These are phyloP conservation scores for Bryconaethiops microstoma DNA, from an alignment of 2,797 vertebrate genomes.

Conservation along the genomic window DNA sequence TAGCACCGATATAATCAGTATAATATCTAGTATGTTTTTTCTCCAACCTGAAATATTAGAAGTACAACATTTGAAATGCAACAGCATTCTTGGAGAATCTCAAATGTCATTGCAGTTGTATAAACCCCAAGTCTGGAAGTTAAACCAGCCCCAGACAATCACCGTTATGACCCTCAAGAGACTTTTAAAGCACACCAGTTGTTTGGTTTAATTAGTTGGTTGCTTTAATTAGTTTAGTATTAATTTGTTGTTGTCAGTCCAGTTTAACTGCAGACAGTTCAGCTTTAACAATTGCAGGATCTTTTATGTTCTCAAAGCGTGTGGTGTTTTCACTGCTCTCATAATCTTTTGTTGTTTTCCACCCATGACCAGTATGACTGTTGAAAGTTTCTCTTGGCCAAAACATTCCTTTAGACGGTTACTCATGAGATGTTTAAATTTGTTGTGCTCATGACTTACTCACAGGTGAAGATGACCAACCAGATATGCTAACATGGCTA, in stretches of 20 bases:
- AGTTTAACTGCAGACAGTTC: neutral
- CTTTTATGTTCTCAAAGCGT: neutral
- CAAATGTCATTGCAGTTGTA: no score
- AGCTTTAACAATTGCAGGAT: neutral
- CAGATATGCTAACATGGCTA: neutral
- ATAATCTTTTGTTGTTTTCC: slow-evolving; percentile 32
- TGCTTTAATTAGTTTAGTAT: neutral
- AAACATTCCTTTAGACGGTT: slow-evolving; percentile 19
- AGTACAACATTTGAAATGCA: neutral
- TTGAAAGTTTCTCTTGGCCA: slow-evolving; percentile 36
- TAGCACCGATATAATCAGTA: no score
- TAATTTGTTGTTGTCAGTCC: slow-evolving; percentile 17
- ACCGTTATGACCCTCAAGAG: neutral
- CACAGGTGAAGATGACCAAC: neutral
- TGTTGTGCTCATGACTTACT: slow-evolving; percentile 28
- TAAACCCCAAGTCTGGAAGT: neutral
- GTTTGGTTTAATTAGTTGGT: neutral
- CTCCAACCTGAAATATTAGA: no score
- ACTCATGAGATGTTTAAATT: neutral
- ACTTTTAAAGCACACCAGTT: slow-evolving; percentile 11
- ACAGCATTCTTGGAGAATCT: neutral
- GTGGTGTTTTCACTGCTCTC: slow-evolving; percentile 26
- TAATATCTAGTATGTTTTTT: no score
- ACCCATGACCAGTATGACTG: slow-evolving; percentile 18
- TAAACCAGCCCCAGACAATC: neutral